These are phyloP conservation scores for Muricea muricata DNA, from an alignment of 92 coral and sea anemone species.

Conservation along the genomic window DNA sequence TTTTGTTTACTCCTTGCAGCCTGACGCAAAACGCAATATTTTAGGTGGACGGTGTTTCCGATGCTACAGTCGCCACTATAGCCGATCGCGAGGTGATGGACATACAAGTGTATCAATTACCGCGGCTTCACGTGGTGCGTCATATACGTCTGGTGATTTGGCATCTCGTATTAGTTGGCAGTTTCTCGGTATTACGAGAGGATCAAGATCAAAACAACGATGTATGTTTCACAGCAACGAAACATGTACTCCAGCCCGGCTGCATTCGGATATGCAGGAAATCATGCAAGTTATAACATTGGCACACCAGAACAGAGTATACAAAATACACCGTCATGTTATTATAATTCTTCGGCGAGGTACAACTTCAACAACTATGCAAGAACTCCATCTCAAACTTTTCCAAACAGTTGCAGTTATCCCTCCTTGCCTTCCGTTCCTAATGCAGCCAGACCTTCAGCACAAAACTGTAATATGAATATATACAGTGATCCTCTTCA, in stretches of 20 bases:
- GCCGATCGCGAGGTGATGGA: constrained; percentile 44
- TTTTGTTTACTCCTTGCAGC: constrained; percentile 9
- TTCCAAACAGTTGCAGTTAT: constrained; percentile 49
- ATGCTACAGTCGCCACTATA: constrained; percentile 15
- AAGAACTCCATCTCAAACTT: constrained; percentile 46
- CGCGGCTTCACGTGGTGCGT: constrained; percentile 50
- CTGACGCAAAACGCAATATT: constrained; percentile 23
- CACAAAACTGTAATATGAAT: constrained; percentile 46
- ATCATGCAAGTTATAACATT: constrained; percentile 10
- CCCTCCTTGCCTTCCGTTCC: constrained; percentile 38
- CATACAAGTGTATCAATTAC: constrained; percentile 53
- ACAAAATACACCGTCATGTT: constrained; percentile 37
- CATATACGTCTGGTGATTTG: constrained; percentile 37
- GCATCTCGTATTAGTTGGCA: constrained; percentile 32
- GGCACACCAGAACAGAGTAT: constrained; percentile 32
- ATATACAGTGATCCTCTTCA: constrained; percentile 37
- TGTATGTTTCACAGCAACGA: constrained; percentile 48
- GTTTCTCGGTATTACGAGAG: constrained; percentile 7
- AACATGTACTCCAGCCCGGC: constrained; percentile 34
- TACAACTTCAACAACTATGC: constrained; percentile 45
- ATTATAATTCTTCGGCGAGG: constrained; percentile 32
- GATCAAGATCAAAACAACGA: constrained; percentile 7
- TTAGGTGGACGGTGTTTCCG: constrained; percentile 39
- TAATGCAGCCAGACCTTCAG: constrained; percentile 7
- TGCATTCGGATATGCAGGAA: constrained; percentile 36